Conservation (phyloP, 2,888 invertebrate genomes). For the Aleiodes testaceus region DNA sequence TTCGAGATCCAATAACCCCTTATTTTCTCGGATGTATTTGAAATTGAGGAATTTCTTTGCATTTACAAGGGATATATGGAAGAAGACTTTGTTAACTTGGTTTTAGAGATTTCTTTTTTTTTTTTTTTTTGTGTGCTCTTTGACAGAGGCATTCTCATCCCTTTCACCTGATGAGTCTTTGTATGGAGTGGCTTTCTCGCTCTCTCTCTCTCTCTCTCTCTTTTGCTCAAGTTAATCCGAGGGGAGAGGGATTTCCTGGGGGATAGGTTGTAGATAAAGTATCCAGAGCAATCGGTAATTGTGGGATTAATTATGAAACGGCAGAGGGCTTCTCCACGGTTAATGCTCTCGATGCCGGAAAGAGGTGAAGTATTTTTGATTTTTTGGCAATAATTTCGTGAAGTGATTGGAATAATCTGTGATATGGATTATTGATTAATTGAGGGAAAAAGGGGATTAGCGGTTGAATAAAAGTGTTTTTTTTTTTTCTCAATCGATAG, state of each 20-base stretch:
- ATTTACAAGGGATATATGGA: no score
- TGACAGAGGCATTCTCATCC: no score
- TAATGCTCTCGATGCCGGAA: slow-evolving; percentile 10
- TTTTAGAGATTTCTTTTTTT: no score
- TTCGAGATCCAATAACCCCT: slow-evolving; percentile 18
- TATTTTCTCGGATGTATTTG: no score
- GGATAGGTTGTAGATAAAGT: slow-evolving; percentile 42
- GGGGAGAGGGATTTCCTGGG: slow-evolving; percentile 51
- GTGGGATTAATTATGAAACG: slow-evolving; percentile 65
- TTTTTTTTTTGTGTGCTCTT: no score
- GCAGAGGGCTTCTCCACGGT: slow-evolving; percentile 12
- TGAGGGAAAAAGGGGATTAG: neutral
- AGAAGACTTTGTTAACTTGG: no score
- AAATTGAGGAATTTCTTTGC: neutral
- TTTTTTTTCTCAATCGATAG: slow-evolving; percentile 10
- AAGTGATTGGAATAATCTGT: neutral
- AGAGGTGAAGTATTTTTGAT: neutral
- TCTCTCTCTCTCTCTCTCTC: slow-evolving; percentile 37
- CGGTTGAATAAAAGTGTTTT: slow-evolving; percentile 8
- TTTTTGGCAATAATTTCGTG: neutral
- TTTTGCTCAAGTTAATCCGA: slow-evolving; percentile 41
- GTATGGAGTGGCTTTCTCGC: slow-evolving; percentile 21
- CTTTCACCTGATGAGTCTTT: neutral
- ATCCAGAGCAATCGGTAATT: slow-evolving; percentile 60
- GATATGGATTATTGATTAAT: slow-evolving; percentile 9